Conservation (phyloP, 2,113 vertebrate species). For the Rostratula benghalensis region DNA sequence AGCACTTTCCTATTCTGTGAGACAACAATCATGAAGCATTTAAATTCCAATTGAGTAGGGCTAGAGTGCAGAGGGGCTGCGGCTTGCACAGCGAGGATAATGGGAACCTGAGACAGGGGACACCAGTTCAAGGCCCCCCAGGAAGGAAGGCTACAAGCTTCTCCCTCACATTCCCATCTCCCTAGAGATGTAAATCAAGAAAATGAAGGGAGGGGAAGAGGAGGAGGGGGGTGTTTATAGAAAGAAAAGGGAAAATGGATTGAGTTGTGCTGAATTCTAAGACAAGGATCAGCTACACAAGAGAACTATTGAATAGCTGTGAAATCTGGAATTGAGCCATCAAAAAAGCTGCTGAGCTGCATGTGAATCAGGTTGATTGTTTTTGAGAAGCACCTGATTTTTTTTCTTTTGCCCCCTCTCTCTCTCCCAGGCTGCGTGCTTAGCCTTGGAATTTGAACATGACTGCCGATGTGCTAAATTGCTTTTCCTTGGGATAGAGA, state of each 20-base stretch:
- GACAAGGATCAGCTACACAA: conserved; percentile 77
- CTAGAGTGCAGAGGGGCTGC: conserved; percentile 63
- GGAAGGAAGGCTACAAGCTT: conserved; percentile 73
- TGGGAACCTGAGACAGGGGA: conserved; percentile 72
- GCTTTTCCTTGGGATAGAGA: conserved; percentile 36
- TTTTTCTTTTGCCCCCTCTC: not conserved
- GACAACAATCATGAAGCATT: conserved; percentile 77
- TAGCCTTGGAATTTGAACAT: conserved; percentile 67
- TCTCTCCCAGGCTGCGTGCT: conserved; percentile 30
- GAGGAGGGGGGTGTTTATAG: conserved; percentile 66
- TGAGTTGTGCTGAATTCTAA: conserved; percentile 77
- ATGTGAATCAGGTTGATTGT: conserved; percentile 71
- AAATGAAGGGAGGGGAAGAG: conserved; percentile 66
- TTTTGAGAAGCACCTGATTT: conserved; percentile 70
- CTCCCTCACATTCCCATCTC: conserved; percentile 73
- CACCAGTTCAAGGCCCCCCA: conserved; percentile 71
- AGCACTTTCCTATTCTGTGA: conserved; percentile 67
- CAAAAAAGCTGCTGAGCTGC: conserved; percentile 71
- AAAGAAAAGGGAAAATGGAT: conserved; percentile 75
- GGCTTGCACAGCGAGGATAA: conserved; percentile 54
- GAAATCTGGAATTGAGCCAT: conserved; percentile 79
- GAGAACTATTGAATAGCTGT: conserved; percentile 76
- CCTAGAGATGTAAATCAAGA: conserved; percentile 78
- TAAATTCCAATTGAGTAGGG: conserved; percentile 79
- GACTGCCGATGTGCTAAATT: conserved; percentile 37